Evolutionary conservation across 2,888 invertebrate genomes (phyloP), one percentile per base, ranked within the genome.

Genomic region (Nasonovia ribisnigri): DNA sequence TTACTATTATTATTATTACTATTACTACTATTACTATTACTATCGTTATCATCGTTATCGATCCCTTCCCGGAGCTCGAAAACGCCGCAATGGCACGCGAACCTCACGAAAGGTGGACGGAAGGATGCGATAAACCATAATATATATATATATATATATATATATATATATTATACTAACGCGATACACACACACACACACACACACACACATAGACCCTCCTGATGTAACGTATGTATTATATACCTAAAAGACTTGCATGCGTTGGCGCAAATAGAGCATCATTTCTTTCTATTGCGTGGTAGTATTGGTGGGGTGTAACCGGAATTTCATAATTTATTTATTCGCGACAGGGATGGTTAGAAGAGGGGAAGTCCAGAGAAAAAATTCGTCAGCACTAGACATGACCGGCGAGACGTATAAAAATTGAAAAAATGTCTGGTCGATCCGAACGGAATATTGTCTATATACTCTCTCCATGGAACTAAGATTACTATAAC

Each of bases 61-160:
- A 91, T 91, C 86, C 29, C 29, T 26, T 36, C 10, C 48, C 36
- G 24, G 24, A 60, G 42, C 42, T 84, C n/a, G 54, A 84, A 54
- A 91, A 91, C 57, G 84, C 29, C 84, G 43, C n/a, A 24, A n/a
- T 54, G 86, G 86, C 91, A 91, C 91, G 91, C 91, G 43, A 91
- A 57, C 84, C 91, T n/a, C 91, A 57, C 13, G 4, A 84, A 51
- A 10, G 29, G 29, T 54, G 29, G 43, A 43, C 57, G 26, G n/a
- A 86, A 57, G 84, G 86, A 86, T 91, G 54, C 84, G 57, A n/a
- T 90, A 84, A 84, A 91, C 36, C 84, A 16, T 26, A 54, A 88
- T 57, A 57, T 88, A 88, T 29, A 36, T 54, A n/a, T n/a, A n/a
- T n/a, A n/a, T n/a, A n/a, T n/a, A n/a, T n/a, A n/a, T n/a, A n/a